Evolutionary conservation across 1,140 invertebrate genomes (phyloP).

Genomic region (Gonatopus flavifemur): DNA sequence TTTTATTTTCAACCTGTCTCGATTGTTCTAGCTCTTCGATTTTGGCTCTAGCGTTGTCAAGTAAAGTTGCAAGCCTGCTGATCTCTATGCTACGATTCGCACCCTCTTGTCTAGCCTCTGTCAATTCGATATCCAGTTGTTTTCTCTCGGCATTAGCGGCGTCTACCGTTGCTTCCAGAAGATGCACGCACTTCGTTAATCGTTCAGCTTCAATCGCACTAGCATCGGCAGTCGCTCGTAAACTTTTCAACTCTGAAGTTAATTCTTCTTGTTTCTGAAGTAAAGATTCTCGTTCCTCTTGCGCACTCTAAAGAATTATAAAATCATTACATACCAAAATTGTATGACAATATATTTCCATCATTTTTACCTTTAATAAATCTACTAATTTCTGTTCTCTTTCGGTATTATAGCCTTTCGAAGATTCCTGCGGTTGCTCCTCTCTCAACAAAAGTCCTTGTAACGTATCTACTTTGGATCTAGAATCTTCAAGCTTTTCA

Average conservation of each 20-base stretch:
- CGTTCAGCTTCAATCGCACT: constrained; percentile 65
- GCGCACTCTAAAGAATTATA: constrained; percentile 63
- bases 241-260: constrained; percentile 64
- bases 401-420: constrained; percentile 65
- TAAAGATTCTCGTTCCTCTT: constrained; percentile 75
- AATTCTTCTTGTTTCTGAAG: constrained; percentile 81
- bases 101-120: constrained; percentile 64
- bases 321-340: background rate
- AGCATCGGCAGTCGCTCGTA: constrained; percentile 55
- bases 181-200: constrained; percentile 67
- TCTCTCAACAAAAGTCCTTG: constrained; percentile 71
- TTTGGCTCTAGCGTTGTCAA: constrained; percentile 80
- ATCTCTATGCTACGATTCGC: constrained; percentile 70
- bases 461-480: constrained; percentile 71
- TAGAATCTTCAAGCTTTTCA: constrained; percentile 83
- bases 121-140: constrained; percentile 71
- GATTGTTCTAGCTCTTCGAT: constrained; percentile 51
- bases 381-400: constrained; percentile 83
- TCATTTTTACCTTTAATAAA: constrained; percentile 69
- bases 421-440: constrained; percentile 62
- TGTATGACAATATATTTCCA: background rate
- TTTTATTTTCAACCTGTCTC: constrained; percentile 48
- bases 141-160: constrained; percentile 71
- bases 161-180: constrained; percentile 72
- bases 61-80: constrained; percentile 70